A percentile compares a stretch with the other conserved stretches of the same genome.
Conservation (phyloP, 2,888 invertebrate genomes). For the Pycnomerus fuliginosus region DNA sequence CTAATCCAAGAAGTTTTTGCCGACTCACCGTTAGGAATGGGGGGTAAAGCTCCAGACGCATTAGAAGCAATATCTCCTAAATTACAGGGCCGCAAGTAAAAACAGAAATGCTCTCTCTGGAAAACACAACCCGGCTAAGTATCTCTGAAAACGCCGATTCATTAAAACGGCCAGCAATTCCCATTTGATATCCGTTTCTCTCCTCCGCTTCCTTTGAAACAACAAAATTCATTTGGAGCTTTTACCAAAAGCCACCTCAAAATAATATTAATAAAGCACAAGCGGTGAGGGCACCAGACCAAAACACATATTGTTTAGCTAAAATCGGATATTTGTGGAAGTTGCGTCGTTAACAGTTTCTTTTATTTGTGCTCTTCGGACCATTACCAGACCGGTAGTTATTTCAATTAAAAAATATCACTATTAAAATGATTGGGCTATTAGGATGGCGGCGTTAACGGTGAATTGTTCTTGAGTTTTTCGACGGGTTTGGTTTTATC, state of each 20-base stretch:
- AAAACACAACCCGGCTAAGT: conserved; percentile 15
- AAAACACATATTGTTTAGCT: too few species aligned
- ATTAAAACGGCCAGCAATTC: conserved; percentile 19
- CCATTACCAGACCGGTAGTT: conserved; percentile 22
- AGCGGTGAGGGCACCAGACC: too few species aligned
- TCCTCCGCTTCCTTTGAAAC: conserved; percentile 15
- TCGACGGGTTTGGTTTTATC: conserved; percentile 5
- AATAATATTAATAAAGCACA: too few species aligned
- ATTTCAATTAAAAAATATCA: conserved; percentile 34
- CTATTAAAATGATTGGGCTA: conserved; percentile 32
- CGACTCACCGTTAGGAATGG: conserved; percentile 20
- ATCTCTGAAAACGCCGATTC: conserved; percentile 20
- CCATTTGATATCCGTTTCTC: conserved; percentile 12
- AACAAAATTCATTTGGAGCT: too few species aligned
- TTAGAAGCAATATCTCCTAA: conserved; percentile 21
- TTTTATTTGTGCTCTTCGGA: conserved; percentile 23
- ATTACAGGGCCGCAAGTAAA: conserved; percentile 20
- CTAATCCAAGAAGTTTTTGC: conserved; percentile 6
- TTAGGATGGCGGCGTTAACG: conserved; percentile 15
- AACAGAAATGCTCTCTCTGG: conserved; percentile 18
- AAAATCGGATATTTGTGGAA: too few species aligned
- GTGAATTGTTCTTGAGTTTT: conserved; percentile 1
- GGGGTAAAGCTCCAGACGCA: conserved; percentile 12
- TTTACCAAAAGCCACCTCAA: too few species aligned
- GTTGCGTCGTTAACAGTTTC: not conserved